Conservation (phyloP, 2,888 invertebrate genomes). For the Drosophila rellima region DNA sequence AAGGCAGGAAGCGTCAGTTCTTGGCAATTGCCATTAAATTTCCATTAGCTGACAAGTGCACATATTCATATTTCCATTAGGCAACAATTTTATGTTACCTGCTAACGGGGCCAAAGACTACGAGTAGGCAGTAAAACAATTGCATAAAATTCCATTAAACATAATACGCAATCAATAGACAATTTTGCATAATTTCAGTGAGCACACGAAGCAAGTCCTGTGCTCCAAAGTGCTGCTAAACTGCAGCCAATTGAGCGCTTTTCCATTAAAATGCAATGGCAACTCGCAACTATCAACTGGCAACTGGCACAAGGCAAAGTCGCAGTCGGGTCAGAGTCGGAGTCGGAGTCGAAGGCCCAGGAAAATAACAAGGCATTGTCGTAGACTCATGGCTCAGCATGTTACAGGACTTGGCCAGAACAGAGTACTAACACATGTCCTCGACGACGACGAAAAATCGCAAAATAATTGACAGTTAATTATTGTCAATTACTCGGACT, state of each 20-base stretch:
- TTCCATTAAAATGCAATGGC: constrained; percentile 72
- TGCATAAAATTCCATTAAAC: constrained; percentile 73
- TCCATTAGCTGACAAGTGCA: constrained; percentile 63
- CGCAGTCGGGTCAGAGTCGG: background rate
- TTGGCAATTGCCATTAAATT: constrained; percentile 66
- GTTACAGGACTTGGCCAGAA: constrained; percentile 23
- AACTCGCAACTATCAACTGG: constrained; percentile 23
- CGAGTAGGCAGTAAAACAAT: constrained; percentile 58
- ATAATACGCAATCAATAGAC: constrained; percentile 74
- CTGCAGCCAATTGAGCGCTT: constrained; percentile 65
- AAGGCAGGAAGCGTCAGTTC: constrained; percentile 5
- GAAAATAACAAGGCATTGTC: constrained; percentile 59
- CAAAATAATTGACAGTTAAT: constrained; percentile 83
- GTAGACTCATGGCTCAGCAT: constrained; percentile 40
- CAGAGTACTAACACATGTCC: constrained; percentile 28
- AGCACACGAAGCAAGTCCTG: constrained; percentile 47
- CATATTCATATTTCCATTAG: constrained; percentile 50
- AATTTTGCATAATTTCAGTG: constrained; percentile 71
- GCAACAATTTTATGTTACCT: constrained; percentile 44
- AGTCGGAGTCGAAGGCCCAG: constrained; percentile 3
- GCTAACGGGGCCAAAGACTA: background rate
- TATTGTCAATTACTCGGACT: constrained; percentile 80
- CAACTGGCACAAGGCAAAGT: constrained; percentile 31
- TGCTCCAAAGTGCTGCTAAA: constrained; percentile 61
- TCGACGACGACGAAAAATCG: constrained; percentile 64